A percentile compares a stretch with the other conserved stretches of the same genome.
phyloP scores from a whole-genome alignment of 1,140 invertebrate genomes.

The Battus philenor region DNA sequence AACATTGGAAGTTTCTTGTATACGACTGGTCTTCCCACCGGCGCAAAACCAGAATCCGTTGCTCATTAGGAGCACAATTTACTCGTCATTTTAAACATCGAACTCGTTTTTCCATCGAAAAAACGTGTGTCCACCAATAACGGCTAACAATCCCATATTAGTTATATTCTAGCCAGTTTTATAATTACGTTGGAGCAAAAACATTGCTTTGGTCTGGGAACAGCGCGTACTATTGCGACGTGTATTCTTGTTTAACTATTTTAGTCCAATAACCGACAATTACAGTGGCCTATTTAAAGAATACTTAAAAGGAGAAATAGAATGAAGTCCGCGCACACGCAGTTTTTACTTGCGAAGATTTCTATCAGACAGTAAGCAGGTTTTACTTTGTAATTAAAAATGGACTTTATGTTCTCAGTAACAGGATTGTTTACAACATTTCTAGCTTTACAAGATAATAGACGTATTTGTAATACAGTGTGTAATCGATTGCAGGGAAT shows the following conservation, averaged over 20 bases:
- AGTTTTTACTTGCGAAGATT: no score
- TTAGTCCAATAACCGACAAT: slow-evolving; percentile 13
- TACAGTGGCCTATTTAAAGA: slow-evolving; percentile 13
- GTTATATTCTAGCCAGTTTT: background rate
- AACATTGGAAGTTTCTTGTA: background rate
- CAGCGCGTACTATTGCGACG: background rate
- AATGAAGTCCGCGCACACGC: background rate
- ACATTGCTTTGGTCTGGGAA: slow-evolving; percentile 9
- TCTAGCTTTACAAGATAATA: no score
- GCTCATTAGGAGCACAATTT: slow-evolving; percentile 12
- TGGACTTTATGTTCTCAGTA: no score
- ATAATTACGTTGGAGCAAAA: slow-evolving; percentile 3
- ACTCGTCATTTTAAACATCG: slow-evolving; percentile 11
- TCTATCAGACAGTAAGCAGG: no score
- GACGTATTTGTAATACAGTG: no score
- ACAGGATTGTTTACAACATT: no score
- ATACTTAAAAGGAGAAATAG: background rate
- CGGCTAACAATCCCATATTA: slow-evolving; percentile 3
- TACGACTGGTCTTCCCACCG: background rate
- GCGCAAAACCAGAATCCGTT: slow-evolving; percentile 4
- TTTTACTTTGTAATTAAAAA: no score
- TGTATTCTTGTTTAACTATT: slow-evolving; percentile 6
- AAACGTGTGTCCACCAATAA: slow-evolving; percentile 9
- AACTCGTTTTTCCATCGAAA: slow-evolving; percentile 7
- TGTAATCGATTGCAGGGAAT: no score